Evolutionary conservation across 2,113 vertebrate genomes (phyloP), one percentile per base, ranked within the genome.

Genomic region (Vidua macroura): DNA sequence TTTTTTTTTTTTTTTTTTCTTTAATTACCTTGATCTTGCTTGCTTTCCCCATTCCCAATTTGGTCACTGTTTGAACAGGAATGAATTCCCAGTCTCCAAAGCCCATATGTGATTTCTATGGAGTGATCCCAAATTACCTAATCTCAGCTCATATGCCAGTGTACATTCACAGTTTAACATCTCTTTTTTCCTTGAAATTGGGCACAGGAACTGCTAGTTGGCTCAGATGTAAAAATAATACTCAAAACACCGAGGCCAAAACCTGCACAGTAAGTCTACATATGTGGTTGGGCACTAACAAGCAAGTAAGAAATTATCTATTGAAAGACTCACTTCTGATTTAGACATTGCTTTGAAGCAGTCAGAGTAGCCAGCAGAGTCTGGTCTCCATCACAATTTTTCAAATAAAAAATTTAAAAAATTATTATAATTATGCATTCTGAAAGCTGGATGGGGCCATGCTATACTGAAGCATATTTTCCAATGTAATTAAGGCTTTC

Each of bases 401-500:
- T 96, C 90, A 94, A 96, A 98, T 95, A 90, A 95, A 97, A 97
- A 96, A 96, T 97, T 96, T 97, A 97, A 95, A 97, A 98, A 98
- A 98, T 97, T 64, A 97, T 97, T 97, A 97, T 97, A 97, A 97
- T 97, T 97, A 96, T 89, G 95, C 95, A 92, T 98, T 97, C 94
- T 94, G 89, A 97, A 97, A 92, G 92, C 96, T 96, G 90, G 96
- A 98, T 97, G 92, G 92, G 95, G 96, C 93, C 94, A 96, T 97
- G 96, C 95, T 97, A 98, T 96, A 98, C 93, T 96, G 97, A 98
- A 97, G 96, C 97, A 97, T 98, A 97, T 98, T 98, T 98, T 98
- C 98, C 98, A 97, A 95, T 97, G 97, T 98, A 98, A 99, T 99
- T 99, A 98, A 98, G 97, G 97, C 96, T 98, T 98, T 98, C 97